These are phyloP conservation scores for Ictalurus punctatus DNA, from an alignment of 2,113 vertebrate species.

Conservation along the genomic window DNA sequence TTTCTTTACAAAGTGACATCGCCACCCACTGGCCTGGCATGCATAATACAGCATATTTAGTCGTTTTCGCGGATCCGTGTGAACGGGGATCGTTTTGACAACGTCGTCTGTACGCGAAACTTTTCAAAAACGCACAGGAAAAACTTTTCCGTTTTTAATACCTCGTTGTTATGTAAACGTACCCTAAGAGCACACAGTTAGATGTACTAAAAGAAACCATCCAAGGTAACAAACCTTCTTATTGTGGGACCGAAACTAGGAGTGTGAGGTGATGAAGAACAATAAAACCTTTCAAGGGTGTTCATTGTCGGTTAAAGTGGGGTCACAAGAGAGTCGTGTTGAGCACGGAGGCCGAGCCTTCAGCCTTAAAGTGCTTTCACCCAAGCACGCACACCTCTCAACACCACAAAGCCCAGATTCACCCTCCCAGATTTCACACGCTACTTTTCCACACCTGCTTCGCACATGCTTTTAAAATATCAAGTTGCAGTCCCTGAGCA, in stretches of 20 bases:
- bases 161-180: no score
- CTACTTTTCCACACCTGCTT: conserved; percentile 59
- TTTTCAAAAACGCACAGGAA: no score
- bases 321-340: conserved; percentile 66
- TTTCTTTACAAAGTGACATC: no score
- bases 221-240: conserved; percentile 29
- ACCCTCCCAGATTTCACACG: conserved; percentile 59
- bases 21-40: no score
- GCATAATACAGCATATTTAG: no score
- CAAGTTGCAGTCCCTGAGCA: conserved; percentile 20
- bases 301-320: conserved; percentile 70
- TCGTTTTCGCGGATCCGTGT: no score
- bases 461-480: conserved; percentile 44
- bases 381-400: conserved; percentile 55
- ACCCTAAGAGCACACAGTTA: background rate
- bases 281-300: conserved; percentile 58
- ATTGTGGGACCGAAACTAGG: conserved; percentile 35
- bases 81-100: no score
- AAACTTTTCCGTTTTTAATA: no score
- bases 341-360: conserved; percentile 56
- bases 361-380: conserved; percentile 60
- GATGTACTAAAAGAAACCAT: conserved; percentile 6
- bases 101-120: no score
- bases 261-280: conserved; percentile 52
- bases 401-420: conserved; percentile 66